These are phyloP conservation scores for Melanchra persicariae DNA, from an alignment of 2,888 invertebrate genomes.

Conservation along the genomic window DNA sequence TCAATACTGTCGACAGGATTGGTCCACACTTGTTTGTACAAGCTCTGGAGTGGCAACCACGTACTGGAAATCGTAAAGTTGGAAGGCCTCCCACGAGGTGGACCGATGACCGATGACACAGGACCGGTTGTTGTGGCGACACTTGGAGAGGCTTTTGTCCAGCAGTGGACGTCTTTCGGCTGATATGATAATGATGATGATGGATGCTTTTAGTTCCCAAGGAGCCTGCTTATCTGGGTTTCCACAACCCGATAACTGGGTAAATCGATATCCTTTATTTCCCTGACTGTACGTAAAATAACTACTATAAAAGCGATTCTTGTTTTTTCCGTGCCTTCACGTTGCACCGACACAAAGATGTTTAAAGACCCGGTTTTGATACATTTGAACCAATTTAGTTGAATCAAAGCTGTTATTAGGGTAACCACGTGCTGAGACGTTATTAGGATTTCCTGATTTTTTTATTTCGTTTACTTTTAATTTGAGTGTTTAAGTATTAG, in stretches of 20 bases:
- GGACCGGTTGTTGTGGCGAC: too few species aligned
- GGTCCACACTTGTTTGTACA: too few species aligned
- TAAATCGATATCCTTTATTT: not conserved
- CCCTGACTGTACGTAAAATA: constrained; percentile 19
- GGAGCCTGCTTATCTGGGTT: too few species aligned
- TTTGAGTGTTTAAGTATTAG: constrained; percentile 9
- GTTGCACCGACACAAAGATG: constrained; percentile 58
- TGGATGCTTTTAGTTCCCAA: too few species aligned
- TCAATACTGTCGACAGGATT: too few species aligned
- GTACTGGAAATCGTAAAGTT: too few species aligned
- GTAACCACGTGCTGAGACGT: constrained; percentile 32
- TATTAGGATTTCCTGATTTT: constrained; percentile 41
- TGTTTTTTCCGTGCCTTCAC: constrained; percentile 24
- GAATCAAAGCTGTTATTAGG: constrained; percentile 61
- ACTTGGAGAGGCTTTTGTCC: too few species aligned
- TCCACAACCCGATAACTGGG: not conserved
- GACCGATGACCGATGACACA: too few species aligned
- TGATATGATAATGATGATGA: too few species aligned
- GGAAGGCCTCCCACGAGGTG: too few species aligned
- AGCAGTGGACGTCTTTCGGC: too few species aligned
- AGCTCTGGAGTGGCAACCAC: too few species aligned
- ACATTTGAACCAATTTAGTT: constrained; percentile 65
- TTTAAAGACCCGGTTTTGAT: constrained; percentile 60
- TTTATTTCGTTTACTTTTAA: not conserved
- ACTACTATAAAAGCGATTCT: constrained; percentile 37